phyloP scores from a whole-genome alignment of 2,888 invertebrate species.

The Scaptomyza flava region DNA sequence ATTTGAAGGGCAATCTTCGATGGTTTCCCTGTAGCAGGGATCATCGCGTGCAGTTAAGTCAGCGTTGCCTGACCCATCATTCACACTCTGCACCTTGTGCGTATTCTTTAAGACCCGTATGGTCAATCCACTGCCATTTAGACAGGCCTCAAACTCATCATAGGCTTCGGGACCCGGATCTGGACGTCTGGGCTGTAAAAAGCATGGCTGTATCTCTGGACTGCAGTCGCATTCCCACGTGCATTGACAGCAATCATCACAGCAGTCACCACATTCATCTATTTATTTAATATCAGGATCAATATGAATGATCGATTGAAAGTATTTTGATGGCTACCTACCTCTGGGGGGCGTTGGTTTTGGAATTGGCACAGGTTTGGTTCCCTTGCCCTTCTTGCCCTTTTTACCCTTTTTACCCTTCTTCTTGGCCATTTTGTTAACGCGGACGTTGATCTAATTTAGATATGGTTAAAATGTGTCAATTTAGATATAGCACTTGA shows the following conservation, averaged over 20 bases:
- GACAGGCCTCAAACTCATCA: constrained; percentile 83
- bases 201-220: constrained; percentile 67
- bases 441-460: constrained; percentile 37
- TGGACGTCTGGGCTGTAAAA: constrained; percentile 61
- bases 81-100: constrained; percentile 79
- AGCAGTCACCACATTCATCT: constrained; percentile 4
- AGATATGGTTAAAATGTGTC: constrained; percentile 40
- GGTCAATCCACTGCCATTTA: constrained; percentile 76
- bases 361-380: constrained; percentile 14
- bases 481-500: constrained; percentile 75
- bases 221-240: constrained; percentile 62
- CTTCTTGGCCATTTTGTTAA: constrained; percentile 47
- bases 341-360: constrained; percentile 19
- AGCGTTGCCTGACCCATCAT: constrained; percentile 58
- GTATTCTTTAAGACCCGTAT: constrained; percentile 82
- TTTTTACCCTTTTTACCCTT: constrained; percentile 43
- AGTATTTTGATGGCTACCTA: neutral
- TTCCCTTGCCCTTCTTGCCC: constrained; percentile 29
- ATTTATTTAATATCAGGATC: neutral
- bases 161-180: constrained; percentile 82
- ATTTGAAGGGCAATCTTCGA: constrained; percentile 42
- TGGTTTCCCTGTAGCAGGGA: constrained; percentile 24
- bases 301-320: neutral
- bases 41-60: constrained; percentile 49
- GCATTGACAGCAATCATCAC: constrained; percentile 52